phyloP scores from a whole-genome alignment of 1,140 invertebrate genomes.

The Polyergus mexicanus region DNA sequence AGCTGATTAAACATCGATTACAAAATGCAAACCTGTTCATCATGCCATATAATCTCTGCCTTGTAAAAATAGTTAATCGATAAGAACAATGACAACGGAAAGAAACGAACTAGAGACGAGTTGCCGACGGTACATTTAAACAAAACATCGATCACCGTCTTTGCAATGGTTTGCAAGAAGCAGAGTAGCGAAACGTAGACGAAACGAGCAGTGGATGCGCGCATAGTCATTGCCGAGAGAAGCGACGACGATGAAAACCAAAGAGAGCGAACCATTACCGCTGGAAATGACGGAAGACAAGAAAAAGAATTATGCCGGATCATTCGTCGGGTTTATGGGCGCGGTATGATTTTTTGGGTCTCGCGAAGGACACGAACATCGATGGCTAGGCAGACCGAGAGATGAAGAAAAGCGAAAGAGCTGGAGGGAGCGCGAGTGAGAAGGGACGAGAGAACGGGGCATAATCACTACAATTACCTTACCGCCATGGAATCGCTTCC shows the following conservation, averaged over 20 bases:
- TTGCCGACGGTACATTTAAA: constrained; percentile 8
- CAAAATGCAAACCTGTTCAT: constrained; percentile 31
- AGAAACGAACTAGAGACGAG: constrained; percentile 6
- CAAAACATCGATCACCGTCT: constrained; percentile 46
- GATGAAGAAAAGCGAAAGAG: constrained; percentile 54
- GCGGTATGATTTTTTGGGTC: constrained; percentile 75
- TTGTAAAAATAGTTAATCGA: constrained; percentile 20
- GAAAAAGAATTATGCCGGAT: constrained; percentile 57
- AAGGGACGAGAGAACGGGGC: constrained; percentile 67
- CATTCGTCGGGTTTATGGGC: constrained; percentile 67
- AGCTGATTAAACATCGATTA: background rate
- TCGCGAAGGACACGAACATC: constrained; percentile 72
- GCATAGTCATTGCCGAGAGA: constrained; percentile 40
- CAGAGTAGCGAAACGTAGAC: constrained; percentile 35
- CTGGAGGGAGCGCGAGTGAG: constrained; percentile 54
- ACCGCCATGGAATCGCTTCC: constrained; percentile 80
- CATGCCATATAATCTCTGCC: background rate
- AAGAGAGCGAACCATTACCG: constrained; percentile 53
- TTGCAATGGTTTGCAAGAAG: constrained; percentile 28
- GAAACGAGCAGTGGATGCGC: background rate
- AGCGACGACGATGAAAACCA: constrained; percentile 59
- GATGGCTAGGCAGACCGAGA: constrained; percentile 50
- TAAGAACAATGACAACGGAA: constrained; percentile 15
- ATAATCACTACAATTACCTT: constrained; percentile 83
- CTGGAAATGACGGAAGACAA: constrained; percentile 51